These are phyloP conservation scores for Drosophila equinoxialis DNA, from an alignment of 1,140 invertebrate species.

Conservation along the genomic window DNA sequence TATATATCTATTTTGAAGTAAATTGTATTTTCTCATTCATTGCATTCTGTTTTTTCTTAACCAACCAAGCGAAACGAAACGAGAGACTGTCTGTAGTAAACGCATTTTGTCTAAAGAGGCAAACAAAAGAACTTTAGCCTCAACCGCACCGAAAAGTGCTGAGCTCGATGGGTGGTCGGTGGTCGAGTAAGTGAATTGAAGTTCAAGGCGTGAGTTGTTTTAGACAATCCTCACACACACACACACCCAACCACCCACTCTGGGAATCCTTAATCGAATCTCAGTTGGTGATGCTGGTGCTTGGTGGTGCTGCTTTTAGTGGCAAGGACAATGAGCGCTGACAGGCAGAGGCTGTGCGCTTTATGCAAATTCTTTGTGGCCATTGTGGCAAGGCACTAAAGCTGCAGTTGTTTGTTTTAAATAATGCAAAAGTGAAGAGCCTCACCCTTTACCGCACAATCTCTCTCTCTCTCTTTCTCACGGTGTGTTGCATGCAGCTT, in stretches of 20 bases:
- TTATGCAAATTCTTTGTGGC: constrained; percentile 10
- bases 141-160: background rate
- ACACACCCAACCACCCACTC: background rate
- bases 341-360: constrained; percentile 1
- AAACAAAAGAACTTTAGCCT: constrained; percentile 4
- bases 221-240: background rate
- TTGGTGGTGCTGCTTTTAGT: constrained; percentile 3
- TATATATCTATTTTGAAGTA: background rate
- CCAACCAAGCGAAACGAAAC: background rate
- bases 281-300: background rate
- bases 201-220: constrained; percentile 12
- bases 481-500: constrained; percentile 1
- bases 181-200: constrained; percentile 8
- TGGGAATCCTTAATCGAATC: constrained; percentile 12
- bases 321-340: constrained; percentile 9
- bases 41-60: constrained; percentile 4
- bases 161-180: constrained; percentile 2
- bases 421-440: constrained; percentile 11
- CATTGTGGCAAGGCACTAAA: constrained; percentile 5
- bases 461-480: background rate
- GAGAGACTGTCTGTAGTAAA: background rate
- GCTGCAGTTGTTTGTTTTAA: constrained; percentile 12
- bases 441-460: background rate
- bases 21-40: constrained; percentile 7
- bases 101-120: constrained; percentile 8